Evolutionary conservation across 2,888 invertebrate genomes (phyloP).

Genomic region (Polymixis lichenea): DNA sequence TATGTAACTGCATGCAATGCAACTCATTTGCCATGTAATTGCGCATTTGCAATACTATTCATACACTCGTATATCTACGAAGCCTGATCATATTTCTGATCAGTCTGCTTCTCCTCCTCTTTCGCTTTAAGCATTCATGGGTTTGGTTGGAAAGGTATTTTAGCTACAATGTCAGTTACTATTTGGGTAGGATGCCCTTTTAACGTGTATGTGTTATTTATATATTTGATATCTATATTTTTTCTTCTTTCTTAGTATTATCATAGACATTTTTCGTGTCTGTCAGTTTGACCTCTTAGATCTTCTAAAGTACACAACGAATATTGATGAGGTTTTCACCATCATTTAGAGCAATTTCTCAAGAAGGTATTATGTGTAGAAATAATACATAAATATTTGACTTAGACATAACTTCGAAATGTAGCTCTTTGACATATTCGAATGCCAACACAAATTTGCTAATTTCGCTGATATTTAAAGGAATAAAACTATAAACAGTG

Average conservation of each 20-base stretch:
- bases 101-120: background rate
- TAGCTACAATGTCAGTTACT: background rate
- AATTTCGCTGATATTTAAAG: background rate
- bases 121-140: background rate
- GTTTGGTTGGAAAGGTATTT: background rate
- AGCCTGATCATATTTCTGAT: background rate
- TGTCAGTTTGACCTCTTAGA: no score
- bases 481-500: background rate
- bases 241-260: no score
- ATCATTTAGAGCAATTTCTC: no score
- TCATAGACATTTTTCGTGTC: background rate
- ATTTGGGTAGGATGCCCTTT: background rate
- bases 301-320: no score
- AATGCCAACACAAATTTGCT: no score
- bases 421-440: no score
- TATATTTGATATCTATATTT: no score
- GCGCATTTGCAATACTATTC: background rate
- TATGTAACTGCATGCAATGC: conserved; percentile 8
- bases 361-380: no score
- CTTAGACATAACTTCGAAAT: no score
- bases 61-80: background rate
- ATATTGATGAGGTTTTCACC: no score
- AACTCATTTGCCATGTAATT: background rate
- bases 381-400: no score
- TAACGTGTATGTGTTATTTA: no score